Evolutionary conservation across 2,888 invertebrate genomes (phyloP).

Genomic region (Peribatodes rhomboidaria): DNA sequence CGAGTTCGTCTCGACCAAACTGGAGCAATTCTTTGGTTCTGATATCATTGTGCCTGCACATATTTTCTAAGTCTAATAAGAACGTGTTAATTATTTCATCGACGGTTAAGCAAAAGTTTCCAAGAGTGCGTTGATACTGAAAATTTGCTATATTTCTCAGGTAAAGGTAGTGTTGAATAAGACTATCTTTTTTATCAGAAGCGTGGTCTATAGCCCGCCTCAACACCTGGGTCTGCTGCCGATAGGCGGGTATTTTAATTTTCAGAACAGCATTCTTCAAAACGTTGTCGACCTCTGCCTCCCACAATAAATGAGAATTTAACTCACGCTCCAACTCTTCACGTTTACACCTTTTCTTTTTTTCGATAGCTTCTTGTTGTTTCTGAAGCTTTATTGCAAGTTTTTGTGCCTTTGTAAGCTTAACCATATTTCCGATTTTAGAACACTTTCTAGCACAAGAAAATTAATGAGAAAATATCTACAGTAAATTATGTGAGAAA

Average conservation of each 20-base stretch:
- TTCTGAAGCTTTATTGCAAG: neutral
- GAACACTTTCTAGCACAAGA: neutral
- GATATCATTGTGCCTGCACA: constrained; percentile 7
- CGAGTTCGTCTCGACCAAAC: constrained; percentile 2
- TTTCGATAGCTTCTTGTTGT: neutral
- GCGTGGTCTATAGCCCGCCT: constrained; percentile 8
- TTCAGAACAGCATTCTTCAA: neutral
- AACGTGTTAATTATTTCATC: constrained; percentile 2
- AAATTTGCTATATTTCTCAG: neutral
- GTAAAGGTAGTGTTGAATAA: neutral
- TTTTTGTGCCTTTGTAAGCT: constrained; percentile 4
- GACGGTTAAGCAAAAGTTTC: neutral
- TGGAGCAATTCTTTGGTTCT: neutral
- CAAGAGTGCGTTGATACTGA: constrained; percentile 13
- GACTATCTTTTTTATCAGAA: constrained; percentile 13
- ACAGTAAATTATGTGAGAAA: neutral
- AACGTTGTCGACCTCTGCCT: neutral
- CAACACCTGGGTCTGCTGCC: constrained; percentile 3
- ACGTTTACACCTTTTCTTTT: constrained; percentile 3
- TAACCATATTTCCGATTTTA: constrained; percentile 3
- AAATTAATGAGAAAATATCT: neutral
- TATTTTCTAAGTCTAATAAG: constrained; percentile 3
- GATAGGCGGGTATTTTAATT: neutral
- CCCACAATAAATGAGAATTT: neutral
- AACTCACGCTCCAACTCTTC: constrained; percentile 6